Conservation (phyloP, 2,797 vertebrate species). For the Amniataba percoides region DNA sequence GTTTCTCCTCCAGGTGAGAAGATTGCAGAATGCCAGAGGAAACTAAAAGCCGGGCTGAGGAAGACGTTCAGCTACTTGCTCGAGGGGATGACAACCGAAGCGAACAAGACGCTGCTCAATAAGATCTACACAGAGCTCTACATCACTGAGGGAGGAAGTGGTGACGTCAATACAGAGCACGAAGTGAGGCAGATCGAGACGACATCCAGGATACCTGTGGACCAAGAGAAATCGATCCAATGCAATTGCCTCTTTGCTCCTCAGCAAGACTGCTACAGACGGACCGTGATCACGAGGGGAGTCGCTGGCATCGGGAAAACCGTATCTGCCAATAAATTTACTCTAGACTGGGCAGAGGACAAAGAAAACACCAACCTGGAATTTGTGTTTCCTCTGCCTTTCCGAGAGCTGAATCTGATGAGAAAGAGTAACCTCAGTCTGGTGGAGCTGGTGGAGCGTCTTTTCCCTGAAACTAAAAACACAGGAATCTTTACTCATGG, state of each 20-base stretch:
- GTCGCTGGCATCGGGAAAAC: constrained; percentile 83
- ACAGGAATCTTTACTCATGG: constrained; percentile 36
- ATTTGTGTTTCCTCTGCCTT: constrained; percentile 76
- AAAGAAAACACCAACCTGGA: constrained; percentile 66
- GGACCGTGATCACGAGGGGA: constrained; percentile 77
- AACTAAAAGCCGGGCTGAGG: constrained; percentile 60
- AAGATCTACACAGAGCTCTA: constrained; percentile 78
- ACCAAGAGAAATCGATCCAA: constrained; percentile 68
- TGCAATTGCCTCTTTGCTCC: constrained; percentile 69
- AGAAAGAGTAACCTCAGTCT: constrained; percentile 53
- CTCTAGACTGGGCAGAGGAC: constrained; percentile 77
- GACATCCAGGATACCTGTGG: constrained; percentile 26
- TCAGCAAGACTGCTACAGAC: constrained; percentile 11
- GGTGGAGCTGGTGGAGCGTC: constrained; percentile 60
- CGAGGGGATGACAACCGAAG: constrained; percentile 27
- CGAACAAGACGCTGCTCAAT: constrained; percentile 54
- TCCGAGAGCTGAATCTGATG: constrained; percentile 78
- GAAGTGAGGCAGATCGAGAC: constrained; percentile 75
- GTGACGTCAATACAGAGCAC: constrained; percentile 71
- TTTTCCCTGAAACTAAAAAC: constrained; percentile 72
- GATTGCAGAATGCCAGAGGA: constrained; percentile 50
- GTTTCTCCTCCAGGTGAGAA: constrained; percentile 38
- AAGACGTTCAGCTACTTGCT: constrained; percentile 60
- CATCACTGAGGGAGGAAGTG: constrained; percentile 65
- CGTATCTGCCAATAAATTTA: constrained; percentile 70